Percentiles rank a stretch among this genome's conserved stretches.
Conservation (phyloP, 1,140 invertebrate genomes). For the Oncopodura yosiiana region DNA sequence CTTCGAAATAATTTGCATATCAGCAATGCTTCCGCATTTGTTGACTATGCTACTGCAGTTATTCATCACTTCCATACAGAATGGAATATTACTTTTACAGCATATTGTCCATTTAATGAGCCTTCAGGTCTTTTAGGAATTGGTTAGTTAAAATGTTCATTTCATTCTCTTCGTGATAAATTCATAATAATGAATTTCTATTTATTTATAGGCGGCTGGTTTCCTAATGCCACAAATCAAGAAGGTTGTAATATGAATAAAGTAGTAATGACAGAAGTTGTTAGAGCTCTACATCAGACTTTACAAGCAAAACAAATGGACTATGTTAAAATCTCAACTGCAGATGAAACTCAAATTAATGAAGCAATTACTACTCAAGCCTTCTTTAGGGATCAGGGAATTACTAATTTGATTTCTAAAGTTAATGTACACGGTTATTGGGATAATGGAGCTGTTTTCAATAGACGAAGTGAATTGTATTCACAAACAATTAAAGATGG, state of each 20-base stretch:
- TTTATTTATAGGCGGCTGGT: conserved; percentile 26
- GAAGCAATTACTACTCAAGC: conserved; percentile 15
- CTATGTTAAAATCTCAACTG: conserved; percentile 11
- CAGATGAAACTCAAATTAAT: conserved; percentile 30
- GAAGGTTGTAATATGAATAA: conserved; percentile 24
- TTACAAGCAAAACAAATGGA: conserved; percentile 6
- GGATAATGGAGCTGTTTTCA: neutral
- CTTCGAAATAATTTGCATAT: conserved; percentile 25
- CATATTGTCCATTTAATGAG: conserved; percentile 24
- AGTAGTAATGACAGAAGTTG: conserved; percentile 13
- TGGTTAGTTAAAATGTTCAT: no score
- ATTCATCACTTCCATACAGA: conserved; percentile 12
- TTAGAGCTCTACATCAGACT: neutral
- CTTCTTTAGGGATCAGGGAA: conserved; percentile 15
- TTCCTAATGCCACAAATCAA: neutral
- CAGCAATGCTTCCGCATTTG: conserved; percentile 13
- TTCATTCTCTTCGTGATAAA: no score
- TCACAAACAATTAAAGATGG: conserved; percentile 2
- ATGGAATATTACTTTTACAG: conserved; percentile 16
- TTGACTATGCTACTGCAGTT: conserved; percentile 23
- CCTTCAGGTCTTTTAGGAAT: conserved; percentile 8
- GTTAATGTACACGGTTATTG: conserved; percentile 30
- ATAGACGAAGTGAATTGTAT: conserved; percentile 1
- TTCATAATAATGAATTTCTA: no score
- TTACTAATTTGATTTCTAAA: conserved; percentile 17